phyloP scores from a whole-genome alignment of 2,797 vertebrate genomes.

The Thaleichthys pacificus region DNA sequence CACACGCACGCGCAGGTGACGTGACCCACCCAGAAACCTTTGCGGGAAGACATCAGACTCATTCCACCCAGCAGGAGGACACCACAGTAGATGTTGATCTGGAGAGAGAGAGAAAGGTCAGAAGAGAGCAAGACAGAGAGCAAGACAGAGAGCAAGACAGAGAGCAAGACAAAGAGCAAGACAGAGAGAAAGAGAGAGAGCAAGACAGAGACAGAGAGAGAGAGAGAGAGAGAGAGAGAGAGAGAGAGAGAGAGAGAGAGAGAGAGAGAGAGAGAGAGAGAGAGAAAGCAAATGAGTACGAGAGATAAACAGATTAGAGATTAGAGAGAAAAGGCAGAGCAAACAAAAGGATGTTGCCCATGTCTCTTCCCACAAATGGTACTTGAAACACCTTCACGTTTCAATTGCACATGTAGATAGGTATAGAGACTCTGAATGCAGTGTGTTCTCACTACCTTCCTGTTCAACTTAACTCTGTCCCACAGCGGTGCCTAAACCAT shows the following conservation, averaged over 20 bases:
- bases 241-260: not conserved
- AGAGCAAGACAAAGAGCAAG: not conserved
- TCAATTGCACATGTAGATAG: too few relatives aligned
- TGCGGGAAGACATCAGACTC: constrained; percentile 86
- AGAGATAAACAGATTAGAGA: constrained; percentile 40
- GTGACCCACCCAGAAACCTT: constrained; percentile 77
- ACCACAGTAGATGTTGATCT: constrained; percentile 93
- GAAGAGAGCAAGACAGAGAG: not conserved
- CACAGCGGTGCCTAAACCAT: too few relatives aligned
- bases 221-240: not conserved
- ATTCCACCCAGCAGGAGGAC: constrained; percentile 92
- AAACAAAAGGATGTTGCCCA: not conserved
- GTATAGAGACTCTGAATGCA: too few relatives aligned
- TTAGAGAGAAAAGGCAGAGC: constrained; percentile 50
- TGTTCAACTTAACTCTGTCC: too few relatives aligned
- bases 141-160: too few relatives aligned
- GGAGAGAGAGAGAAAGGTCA: not conserved
- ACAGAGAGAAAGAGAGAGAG: not conserved
- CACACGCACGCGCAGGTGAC: constrained; percentile 81
- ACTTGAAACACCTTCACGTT: too few relatives aligned
- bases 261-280: not conserved
- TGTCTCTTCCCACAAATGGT: too few relatives aligned
- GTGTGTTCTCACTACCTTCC: too few relatives aligned
- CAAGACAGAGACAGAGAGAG: constrained; percentile 11
- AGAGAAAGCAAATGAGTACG: not conserved